Conservation (phyloP, 1,140 invertebrate genomes). For the Melanaphis sacchari region DNA sequence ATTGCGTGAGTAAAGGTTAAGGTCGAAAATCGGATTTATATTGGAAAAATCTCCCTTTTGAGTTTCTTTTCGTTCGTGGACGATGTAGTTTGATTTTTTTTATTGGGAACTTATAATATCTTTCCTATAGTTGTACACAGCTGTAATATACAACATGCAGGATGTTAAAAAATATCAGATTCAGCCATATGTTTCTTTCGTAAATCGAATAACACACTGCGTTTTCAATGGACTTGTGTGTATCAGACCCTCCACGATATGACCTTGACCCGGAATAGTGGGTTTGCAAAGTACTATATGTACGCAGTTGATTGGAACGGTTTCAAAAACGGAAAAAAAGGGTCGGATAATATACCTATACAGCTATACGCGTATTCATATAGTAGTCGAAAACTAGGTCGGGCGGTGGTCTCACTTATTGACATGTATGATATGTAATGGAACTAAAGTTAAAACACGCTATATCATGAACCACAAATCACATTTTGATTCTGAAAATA, state of each 20-base stretch:
- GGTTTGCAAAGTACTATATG: conserved; percentile 16
- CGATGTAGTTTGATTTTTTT: background rate
- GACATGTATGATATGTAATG: background rate
- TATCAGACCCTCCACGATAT: background rate
- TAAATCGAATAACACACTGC: background rate
- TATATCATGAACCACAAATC: background rate
- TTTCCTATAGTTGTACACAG: background rate
- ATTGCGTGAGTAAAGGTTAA: conserved; percentile 30
- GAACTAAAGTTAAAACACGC: background rate
- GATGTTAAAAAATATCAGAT: background rate
- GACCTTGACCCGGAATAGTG: conserved; percentile 52
- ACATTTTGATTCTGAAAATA: background rate
- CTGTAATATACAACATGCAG: background rate
- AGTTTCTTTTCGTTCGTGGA: background rate
- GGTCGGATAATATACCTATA: conserved; percentile 30
- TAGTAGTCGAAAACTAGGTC: background rate
- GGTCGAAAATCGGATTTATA: background rate
- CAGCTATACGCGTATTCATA: background rate
- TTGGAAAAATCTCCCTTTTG: background rate
- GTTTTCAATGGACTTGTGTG: background rate
- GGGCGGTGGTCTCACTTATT: background rate
- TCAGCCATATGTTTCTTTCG: background rate
- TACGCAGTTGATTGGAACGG: conserved; percentile 25
- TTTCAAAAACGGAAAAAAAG: conserved; percentile 49
- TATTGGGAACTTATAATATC: background rate